Base-by-base conservation (phyloP, 1,140 invertebrate genomes). In the Bombus confusus region DNA sequence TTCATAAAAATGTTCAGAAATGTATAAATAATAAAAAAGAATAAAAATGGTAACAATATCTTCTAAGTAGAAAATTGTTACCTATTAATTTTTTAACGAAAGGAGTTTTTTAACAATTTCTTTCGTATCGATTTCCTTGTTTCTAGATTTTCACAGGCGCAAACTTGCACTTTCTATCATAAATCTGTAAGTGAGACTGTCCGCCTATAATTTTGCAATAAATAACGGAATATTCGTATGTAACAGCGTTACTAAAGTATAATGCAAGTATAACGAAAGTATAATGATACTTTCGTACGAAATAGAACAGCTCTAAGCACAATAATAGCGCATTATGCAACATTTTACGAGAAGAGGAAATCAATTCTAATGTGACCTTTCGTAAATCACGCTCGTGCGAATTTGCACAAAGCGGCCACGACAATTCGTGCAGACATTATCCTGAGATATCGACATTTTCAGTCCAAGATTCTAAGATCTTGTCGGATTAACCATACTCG, bases 321-420 rank as follows among this genome's bases (percentile, higher is more conserved):
- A 18, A 82, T 52, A 66, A 64, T 66, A 37, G 31, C 37, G 1
- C 12, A 15, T 83, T 69, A 28, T 68, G 64, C 64, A 78, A 77
- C 22, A 15, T 28, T 28, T 3, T 18, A 25, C 34, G 8, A n/a
- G 8, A 62, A 69, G 39, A 59, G 75, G 64, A 47, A 69, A 52
- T 52, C 43, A 78, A 43, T 68, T 69, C 52, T 37, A 22, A 13
- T 34, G 22, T 84, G 75, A 84, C 82, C 76, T 84, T 84, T 84
- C 12, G 28, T 57, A 22, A 43, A 84, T 78, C 82, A 84, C 39
- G 75, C 28, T 59, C 47, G n/a, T 15, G 37, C 12, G 66, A 84
- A 69, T 79, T 79, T 43, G 39, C 47, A 43, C 47, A 22, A 22
- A 64, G 57, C 47, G 25, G 41, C 15, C 52, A 78, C 75, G 47